Base-by-base conservation (phyloP, 2,888 invertebrate genomes). In the Netelia virgata region DNA sequence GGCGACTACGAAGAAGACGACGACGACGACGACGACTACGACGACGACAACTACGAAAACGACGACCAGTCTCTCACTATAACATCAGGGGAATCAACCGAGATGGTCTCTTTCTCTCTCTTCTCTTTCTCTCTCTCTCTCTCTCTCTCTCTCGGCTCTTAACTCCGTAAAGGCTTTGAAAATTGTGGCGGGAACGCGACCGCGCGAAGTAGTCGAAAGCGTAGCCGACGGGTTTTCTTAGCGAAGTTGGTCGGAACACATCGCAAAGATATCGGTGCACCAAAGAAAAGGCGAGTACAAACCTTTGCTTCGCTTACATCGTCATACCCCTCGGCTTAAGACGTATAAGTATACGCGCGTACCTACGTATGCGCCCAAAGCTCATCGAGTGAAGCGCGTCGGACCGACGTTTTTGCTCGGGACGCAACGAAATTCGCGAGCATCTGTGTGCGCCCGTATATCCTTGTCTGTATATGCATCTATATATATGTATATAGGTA, bases 401-500 rank as follows among this genome's bases (percentile, higher is more conserved):
- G 47, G 84, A 74, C 36, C 74, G 78, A 73, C 55, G 82, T 63
- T 68, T 57, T 68, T 57, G 61, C 73, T 66, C 82, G 57, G 50
- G 70, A 57, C 63, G 20, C 23, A 14, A 72, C 82, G 55, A 1
- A 61, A 23, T 36, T 36, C 36, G 36, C 14, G 23, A 43, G 23
- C 28, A 8, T 23, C 18, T 63, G 69, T 55, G 68, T 66, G 18
- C 55, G 55, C 43, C n/a, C 57, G 50, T 53, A n/a, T 28, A 41
- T 75, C 63, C 36, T 55, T 36, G 14, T 36, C 16, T n/a, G n/a
- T 63, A 20, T 74, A 47, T 16, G 41, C 64, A 11, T 77, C 64
- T 28, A 64, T 64, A 18, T 70, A 57, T 43, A 59, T 28, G 53
- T 86, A 87, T 86, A 87, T 88, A 88, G 87, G 87, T 85, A 84